These are phyloP conservation scores for Anabacerthia variegaticeps DNA, from an alignment of 2,797 vertebrate genomes.

Conservation along the genomic window DNA sequence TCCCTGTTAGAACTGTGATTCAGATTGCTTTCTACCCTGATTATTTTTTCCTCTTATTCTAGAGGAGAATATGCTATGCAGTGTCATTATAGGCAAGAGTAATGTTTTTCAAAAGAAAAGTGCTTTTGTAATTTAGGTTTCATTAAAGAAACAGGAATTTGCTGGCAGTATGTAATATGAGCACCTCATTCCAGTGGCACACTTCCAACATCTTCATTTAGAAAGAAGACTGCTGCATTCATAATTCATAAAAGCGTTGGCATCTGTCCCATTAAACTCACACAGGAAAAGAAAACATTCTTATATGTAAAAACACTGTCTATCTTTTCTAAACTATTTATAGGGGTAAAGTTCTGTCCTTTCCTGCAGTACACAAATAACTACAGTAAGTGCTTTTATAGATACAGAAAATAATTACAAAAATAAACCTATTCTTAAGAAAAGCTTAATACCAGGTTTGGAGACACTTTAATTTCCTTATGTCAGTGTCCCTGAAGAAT, in stretches of 20 bases:
- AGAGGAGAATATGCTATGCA: slow-evolving; percentile 23
- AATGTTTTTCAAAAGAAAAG: slow-evolving; percentile 53
- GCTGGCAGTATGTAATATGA: slow-evolving; percentile 66
- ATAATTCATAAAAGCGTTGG: slow-evolving; percentile 75
- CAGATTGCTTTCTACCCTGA: not conserved
- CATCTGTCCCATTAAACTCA: slow-evolving; percentile 62
- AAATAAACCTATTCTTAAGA: not conserved
- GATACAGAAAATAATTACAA: not conserved
- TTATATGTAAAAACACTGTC: slow-evolving; percentile 30
- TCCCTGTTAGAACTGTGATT: not conserved
- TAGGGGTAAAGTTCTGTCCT: not conserved
- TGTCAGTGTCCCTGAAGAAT: not conserved
- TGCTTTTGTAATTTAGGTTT: slow-evolving; percentile 66
- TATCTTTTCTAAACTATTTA: slow-evolving; percentile 40
- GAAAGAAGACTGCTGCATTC: slow-evolving; percentile 69
- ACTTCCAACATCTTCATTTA: slow-evolving; percentile 72
- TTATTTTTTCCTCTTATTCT: not conserved
- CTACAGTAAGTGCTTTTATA: not conserved
- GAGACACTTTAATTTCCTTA: not conserved
- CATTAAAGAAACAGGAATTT: slow-evolving; percentile 65
- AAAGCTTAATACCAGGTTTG: not conserved
- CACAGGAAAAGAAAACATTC: slow-evolving; percentile 63
- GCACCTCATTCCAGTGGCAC: slow-evolving; percentile 65
- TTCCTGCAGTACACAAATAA: not conserved
- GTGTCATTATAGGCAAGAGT: slow-evolving; percentile 3